Evolutionary conservation across 2,888 invertebrate species (phyloP).

Genomic region (Melanostoma mellinum): DNA sequence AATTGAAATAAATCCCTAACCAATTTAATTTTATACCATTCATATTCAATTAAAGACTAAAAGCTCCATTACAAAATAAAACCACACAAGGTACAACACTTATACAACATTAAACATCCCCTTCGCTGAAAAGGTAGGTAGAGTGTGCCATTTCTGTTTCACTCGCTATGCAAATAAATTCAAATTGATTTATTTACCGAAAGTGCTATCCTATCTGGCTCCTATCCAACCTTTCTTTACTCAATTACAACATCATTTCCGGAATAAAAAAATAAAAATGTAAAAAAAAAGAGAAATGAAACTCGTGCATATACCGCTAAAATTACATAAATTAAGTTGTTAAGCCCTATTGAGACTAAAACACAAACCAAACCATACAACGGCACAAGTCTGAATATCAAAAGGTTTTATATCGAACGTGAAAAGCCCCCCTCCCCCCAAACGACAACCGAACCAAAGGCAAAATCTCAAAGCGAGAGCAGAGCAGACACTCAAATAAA

Average conservation of each 20-base stretch:
- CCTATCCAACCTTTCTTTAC: conserved; percentile 31
- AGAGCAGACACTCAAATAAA: conserved; percentile 20
- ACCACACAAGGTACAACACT: neutral
- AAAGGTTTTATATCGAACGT: conserved; percentile 13
- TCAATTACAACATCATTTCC: conserved; percentile 50
- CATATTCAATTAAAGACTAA: conserved; percentile 27
- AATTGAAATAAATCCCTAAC: conserved; percentile 1
- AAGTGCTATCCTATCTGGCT: conserved; percentile 32
- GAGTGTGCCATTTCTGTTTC: neutral
- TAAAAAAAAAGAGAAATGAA: no score
- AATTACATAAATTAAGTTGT: conserved; percentile 53
- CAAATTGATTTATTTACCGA: conserved; percentile 33
- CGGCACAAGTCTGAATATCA: neutral
- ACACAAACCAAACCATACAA: conserved; percentile 29
- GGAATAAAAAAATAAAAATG: neutral
- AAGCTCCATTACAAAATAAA: neutral
- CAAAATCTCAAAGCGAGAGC: conserved; percentile 3
- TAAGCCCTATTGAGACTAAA: conserved; percentile 16
- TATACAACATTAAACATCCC: conserved; percentile 3
- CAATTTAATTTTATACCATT: conserved; percentile 11
- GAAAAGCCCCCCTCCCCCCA: conserved; percentile 8
- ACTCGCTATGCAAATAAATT: conserved; percentile 37
- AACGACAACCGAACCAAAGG: no score
- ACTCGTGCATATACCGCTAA: neutral
- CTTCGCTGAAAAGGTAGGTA: neutral